Percentiles rank a stretch among this genome's conserved stretches.
Evolutionary conservation across 2,888 invertebrate genomes (phyloP).

Genomic region (Chaetoderma sp.): DNA sequence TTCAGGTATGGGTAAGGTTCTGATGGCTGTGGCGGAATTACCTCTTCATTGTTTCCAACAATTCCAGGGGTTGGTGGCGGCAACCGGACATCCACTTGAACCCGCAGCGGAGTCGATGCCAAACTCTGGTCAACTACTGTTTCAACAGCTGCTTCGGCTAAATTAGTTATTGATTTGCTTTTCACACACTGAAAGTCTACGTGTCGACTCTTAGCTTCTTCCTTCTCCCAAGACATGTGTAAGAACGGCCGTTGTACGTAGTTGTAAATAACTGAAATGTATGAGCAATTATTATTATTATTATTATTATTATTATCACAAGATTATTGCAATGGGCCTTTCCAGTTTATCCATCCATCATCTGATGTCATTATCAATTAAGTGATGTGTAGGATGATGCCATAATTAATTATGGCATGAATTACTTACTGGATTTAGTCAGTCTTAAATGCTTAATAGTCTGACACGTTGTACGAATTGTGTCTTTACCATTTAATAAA

Average conservation of each 20-base stretch:
- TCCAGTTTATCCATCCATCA: too few relatives aligned
- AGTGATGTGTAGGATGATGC: too few relatives aligned
- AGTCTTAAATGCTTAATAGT: too few relatives aligned
- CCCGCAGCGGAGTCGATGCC: too few relatives aligned
- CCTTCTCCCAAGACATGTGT: constrained; percentile 99
- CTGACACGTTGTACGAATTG: too few relatives aligned
- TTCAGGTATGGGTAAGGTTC: constrained; percentile 64
- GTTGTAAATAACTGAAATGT: constrained; percentile 89
- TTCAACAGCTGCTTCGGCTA: constrained; percentile 91
- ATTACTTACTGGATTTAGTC: too few relatives aligned
- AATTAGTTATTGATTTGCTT: constrained; percentile 95
- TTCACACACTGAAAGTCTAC: constrained; percentile 99
- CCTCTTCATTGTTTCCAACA: constrained; percentile 26
- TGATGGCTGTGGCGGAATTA: constrained; percentile 69
- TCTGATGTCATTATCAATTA: background rate
- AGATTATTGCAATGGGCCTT: too few relatives aligned
- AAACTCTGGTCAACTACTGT: constrained; percentile 76
- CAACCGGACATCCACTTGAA: too few relatives aligned
- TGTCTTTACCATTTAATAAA: too few relatives aligned
- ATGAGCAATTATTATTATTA: constrained; percentile 7
- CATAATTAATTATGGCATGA: too few relatives aligned
- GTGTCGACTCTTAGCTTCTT: constrained; percentile 98
- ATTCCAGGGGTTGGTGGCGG: background rate
- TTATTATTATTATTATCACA: background rate
- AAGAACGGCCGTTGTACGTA: constrained; percentile 99